phyloP scores from a whole-genome alignment of 2,888 invertebrate species.

The Pediacus dermestoides region DNA sequence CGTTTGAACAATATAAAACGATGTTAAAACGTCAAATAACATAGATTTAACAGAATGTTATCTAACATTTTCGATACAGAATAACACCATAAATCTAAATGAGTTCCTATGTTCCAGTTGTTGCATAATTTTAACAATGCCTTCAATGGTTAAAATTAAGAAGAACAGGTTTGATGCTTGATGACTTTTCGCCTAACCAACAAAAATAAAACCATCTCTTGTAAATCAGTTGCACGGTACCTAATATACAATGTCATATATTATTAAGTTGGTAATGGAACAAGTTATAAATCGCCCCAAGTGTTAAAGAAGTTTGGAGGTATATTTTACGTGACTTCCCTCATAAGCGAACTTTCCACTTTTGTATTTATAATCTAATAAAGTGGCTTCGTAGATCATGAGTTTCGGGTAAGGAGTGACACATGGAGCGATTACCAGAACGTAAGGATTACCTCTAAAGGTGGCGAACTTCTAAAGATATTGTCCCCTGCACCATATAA shows the following conservation, averaged over 20 bases:
- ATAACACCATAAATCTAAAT: no score
- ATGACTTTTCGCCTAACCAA: no score
- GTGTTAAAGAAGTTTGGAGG: conserved; percentile 24
- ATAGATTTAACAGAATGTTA: no score
- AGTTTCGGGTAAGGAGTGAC: conserved; percentile 23
- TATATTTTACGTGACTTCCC: conserved; percentile 25
- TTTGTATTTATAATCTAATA: conserved; percentile 42
- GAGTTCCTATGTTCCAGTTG: no score
- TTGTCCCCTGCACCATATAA: conserved; percentile 18
- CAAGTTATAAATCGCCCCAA: conserved; percentile 29
- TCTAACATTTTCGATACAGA: no score
- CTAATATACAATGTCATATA: conserved; percentile 27
- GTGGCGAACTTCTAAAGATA: conserved; percentile 21
- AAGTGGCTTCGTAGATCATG: conserved; percentile 37
- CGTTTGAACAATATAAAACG: no score
- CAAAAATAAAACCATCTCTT: no score
- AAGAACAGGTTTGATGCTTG: no score
- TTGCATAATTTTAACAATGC: no score
- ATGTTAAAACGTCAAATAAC: no score
- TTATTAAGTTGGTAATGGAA: conserved; percentile 28
- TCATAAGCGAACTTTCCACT: conserved; percentile 32
- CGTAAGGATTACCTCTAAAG: conserved; percentile 23
- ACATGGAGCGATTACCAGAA: conserved; percentile 22
- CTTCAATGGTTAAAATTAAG: no score
- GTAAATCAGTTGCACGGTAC: no score